Conservation (phyloP, 2,113 vertebrate species). For the Coptodon rendalli region DNA sequence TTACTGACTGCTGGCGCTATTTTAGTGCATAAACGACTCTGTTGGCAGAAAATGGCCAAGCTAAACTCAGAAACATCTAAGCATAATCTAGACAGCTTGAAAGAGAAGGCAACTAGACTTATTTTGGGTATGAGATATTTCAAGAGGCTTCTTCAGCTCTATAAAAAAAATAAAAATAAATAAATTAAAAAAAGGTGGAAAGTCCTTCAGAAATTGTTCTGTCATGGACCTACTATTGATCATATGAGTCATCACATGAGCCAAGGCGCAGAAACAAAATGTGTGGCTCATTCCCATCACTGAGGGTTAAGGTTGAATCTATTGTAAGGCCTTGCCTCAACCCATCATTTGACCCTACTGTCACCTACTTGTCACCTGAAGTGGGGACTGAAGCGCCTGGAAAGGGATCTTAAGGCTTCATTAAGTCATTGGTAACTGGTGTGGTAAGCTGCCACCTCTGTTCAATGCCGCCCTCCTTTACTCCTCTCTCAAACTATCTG, state of each 20-base stretch:
- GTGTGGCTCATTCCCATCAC: neutral
- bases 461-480: neutral
- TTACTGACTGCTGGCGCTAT: neutral
- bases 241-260: neutral
- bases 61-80: neutral
- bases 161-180: neutral
- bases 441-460: neutral
- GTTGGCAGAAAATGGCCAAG: neutral
- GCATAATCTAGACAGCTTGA: neutral
- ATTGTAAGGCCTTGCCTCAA: neutral
- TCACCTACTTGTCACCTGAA: neutral
- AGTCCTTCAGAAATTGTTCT: neutral
- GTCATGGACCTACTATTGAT: neutral
- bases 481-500: neutral
- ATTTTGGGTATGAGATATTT: neutral
- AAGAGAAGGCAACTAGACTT: neutral
- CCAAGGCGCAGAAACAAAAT: neutral
- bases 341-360: neutral
- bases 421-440: neutral
- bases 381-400: neutral
- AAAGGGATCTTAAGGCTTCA: neutral
- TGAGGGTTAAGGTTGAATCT: neutral
- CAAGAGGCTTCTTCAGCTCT: neutral
- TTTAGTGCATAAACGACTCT: neutral
- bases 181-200: rapidly evolving